Conservation (phyloP, 2,888 invertebrate genomes). For the Toxonevra muliebris region DNA sequence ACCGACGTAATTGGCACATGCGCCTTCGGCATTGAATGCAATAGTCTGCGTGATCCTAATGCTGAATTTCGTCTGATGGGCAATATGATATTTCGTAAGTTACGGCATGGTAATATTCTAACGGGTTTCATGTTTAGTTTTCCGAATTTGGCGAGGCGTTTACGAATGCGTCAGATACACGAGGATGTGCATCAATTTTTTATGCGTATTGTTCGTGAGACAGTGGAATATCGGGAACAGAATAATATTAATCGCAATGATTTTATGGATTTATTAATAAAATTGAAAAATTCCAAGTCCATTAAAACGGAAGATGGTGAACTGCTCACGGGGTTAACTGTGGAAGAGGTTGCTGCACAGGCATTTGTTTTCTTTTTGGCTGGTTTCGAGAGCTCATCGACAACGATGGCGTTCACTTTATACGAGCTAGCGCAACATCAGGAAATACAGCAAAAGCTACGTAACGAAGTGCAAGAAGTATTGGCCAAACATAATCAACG, state of each 20-base stretch:
- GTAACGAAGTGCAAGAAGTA: slow-evolving; percentile 61
- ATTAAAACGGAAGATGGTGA: slow-evolving; percentile 44
- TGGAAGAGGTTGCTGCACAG: slow-evolving; percentile 67
- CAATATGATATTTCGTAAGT: slow-evolving; percentile 35
- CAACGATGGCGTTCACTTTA: slow-evolving; percentile 65
- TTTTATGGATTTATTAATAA: slow-evolving; percentile 64
- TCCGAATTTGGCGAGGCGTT: slow-evolving; percentile 32
- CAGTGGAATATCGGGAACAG: slow-evolving; percentile 56
- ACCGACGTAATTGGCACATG: slow-evolving; percentile 66
- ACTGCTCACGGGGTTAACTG: slow-evolving; percentile 42
- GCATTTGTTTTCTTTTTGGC: slow-evolving; percentile 68
- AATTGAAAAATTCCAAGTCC: slow-evolving; percentile 52
- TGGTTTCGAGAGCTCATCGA: slow-evolving; percentile 68
- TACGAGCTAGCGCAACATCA: slow-evolving; percentile 66
- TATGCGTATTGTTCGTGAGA: slow-evolving; percentile 62
- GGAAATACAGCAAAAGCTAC: slow-evolving; percentile 63
- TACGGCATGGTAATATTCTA: slow-evolving; percentile 31
- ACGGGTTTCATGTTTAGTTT: slow-evolving; percentile 34
- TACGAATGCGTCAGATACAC: slow-evolving; percentile 36
- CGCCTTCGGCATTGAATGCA: slow-evolving; percentile 65
- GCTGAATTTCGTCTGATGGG: slow-evolving; percentile 59
- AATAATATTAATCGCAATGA: slow-evolving; percentile 59
- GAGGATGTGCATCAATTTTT: slow-evolving; percentile 44
- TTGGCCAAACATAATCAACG: slow-evolving; percentile 44
- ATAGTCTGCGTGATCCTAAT: slow-evolving; percentile 60